These are phyloP conservation scores for Aegithalos caudatus DNA, from an alignment of 2,113 vertebrate species.

Conservation along the genomic window DNA sequence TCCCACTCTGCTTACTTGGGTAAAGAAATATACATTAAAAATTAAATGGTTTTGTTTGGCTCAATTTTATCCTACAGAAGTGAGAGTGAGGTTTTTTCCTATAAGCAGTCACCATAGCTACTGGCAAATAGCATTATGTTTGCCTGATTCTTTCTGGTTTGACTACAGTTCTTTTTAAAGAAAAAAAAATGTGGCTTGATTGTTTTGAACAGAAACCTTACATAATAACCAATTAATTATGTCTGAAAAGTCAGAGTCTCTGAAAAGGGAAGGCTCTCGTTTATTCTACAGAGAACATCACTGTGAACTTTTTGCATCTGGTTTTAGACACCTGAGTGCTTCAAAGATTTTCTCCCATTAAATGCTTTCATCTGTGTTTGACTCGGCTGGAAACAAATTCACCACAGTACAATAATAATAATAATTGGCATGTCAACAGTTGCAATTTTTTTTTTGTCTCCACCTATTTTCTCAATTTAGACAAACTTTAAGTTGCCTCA, in stretches of 20 bases:
- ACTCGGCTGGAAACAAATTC: neutral
- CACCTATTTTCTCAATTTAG: neutral
- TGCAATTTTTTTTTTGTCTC: neutral
- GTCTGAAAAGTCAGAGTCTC: neutral
- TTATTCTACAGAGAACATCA: neutral
- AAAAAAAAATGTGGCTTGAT: neutral
- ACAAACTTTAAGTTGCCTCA: neutral
- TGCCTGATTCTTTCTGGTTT: neutral
- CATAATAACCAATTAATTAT: neutral
- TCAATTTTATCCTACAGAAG: neutral
- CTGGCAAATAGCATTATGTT: neutral
- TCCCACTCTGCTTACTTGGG: neutral
- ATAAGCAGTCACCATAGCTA: slow-evolving; percentile 32
- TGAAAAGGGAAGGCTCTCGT: neutral
- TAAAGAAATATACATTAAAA: neutral
- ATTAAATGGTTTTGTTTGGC: neutral
- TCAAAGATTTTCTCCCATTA: slow-evolving; percentile 12
- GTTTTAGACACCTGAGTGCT: neutral
- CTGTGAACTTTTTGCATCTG: neutral
- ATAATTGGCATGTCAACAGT: neutral
- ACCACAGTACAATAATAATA: neutral
- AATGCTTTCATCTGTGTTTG: slow-evolving; percentile 9
- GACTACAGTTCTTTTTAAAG: neutral
- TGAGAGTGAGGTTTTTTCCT: neutral
- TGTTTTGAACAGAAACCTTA: neutral